Percentiles rank a stretch among this genome's conserved stretches.
Evolutionary conservation across 2,888 invertebrate genomes (phyloP).

Genomic region (Heliconius ethilla): DNA sequence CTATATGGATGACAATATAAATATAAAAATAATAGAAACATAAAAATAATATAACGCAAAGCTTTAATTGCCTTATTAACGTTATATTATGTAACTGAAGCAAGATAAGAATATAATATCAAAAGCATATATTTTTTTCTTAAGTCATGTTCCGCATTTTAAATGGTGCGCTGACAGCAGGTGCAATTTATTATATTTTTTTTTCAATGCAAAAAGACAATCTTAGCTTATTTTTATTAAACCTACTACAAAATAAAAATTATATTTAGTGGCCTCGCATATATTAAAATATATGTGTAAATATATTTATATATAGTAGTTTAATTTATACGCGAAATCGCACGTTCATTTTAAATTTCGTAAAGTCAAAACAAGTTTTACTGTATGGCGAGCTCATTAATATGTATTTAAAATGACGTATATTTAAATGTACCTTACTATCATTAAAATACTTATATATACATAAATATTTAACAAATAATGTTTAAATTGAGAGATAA

Average conservation of each 20-base stretch:
- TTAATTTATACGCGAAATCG: constrained; percentile 2
- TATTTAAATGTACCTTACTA: constrained; percentile 4
- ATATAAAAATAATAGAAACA: too few relatives aligned
- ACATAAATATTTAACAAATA: constrained; percentile 5
- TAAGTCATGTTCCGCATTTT: not conserved
- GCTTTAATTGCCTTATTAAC: too few relatives aligned
- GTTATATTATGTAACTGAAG: not conserved
- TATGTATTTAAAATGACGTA: not conserved
- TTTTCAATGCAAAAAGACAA: not conserved
- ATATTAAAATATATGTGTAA: not conserved
- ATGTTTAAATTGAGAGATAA: not conserved
- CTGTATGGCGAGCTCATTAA: constrained; percentile 1
- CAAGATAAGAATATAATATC: not conserved
- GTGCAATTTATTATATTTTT: not conserved
- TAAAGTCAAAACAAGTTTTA: constrained; percentile 22
- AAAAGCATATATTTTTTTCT: not conserved
- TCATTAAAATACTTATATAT: not conserved
- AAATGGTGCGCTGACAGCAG: not conserved
- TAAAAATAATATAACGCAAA: too few relatives aligned
- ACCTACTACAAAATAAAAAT: not conserved
- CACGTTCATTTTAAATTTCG: not conserved
- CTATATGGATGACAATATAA: too few relatives aligned
- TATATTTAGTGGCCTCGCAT: not conserved
- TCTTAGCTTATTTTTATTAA: not conserved
- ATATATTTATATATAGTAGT: not conserved